Evolutionary conservation across 2,888 invertebrate species (phyloP), one percentile per base, ranked within the genome.

Genomic region (Lepidochitona cinerea): DNA sequence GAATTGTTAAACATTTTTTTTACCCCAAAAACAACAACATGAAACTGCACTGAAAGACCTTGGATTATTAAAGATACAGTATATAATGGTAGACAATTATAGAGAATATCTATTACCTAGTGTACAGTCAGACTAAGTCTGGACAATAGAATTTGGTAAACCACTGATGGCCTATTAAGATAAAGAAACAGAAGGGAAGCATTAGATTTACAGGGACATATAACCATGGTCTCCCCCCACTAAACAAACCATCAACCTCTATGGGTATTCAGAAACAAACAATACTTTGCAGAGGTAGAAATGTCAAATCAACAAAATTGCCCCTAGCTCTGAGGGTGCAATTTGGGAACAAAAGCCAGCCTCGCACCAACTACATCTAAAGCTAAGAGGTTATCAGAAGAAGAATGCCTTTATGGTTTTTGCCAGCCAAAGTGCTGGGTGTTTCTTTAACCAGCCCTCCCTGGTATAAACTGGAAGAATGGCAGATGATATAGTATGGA

Each of bases 131-230:
- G 49, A 49, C 59, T 29, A 4, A 59, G 29, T 23, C 23, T 59
- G 12, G 14, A 23, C 32, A 29, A 29, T 14, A 59, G 59, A 4
- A 4, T 32, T 2, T 14, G 23, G 4, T 4, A 59, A 59, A 59
- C 32, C 59, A 29, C 59, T 59, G 59, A 59, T 59, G 59, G 59
- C 23, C 59, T 59, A 59, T 59, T 23, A 29, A 59, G 59, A 59
- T 59, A 59, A 59, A 59, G 9, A 49, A 18, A 49, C 49, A 49
- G 49, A 18, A 49, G 49, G 23, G 23, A 4, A 49, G n/a, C 49
- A 49, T 49, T 23, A 49, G 49, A 23, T 49, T 23, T n/a, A 49
- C 2, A 49, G 49, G 18, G n/a, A 49, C 49, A 2, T 59, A 23
- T 32, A 29, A 59, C 23, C 41, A 9, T 59, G 59, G 26, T 23